Base-by-base conservation (phyloP, 2,888 invertebrate genomes). In the Synanthedon formicaeformis region DNA sequence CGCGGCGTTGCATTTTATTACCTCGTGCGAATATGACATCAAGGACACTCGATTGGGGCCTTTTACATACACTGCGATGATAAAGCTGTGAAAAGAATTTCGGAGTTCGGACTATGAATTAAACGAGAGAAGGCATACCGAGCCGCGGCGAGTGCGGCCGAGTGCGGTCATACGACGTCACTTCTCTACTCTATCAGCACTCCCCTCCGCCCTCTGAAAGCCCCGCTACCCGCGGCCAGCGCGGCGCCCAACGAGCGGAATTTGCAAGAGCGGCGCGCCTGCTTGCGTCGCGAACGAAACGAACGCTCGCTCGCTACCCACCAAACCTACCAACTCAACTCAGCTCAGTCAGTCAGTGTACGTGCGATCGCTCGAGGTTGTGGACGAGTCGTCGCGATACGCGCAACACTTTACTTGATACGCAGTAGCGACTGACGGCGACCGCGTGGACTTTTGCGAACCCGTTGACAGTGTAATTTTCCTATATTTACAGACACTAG, bases 171-270 rank as follows among this genome's bases (percentile, higher is more conserved):
- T 70, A 77, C 78, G 75, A 74, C 77, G 75, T 71, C 73, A 74
- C 77, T 74, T 67, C 70, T 76, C 70, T 78, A 81, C 70, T 76
- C 70, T 79, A 18, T 34, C 79, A 76, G 77, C 67, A 69, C 67
- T 69, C 71, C 65, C 72, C 73, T 68, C 71, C 68, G 71, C 71
- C 66, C 71, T 66, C 68, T 64, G 63, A 58, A 57, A 63, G 64
- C 55, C 54, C 56, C 53, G 56, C 58, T 59, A 56, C 56, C 54
- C 56, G 56, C 70, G 55, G 64, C 67, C 69, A 68, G 70, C 75
- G 68, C 74, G 73, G 75, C 80, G 73, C 80, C 81, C 70, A 74
- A 76, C 78, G 71, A 78, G 80, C 82, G 79, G 84, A 87, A 81
- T 86, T 81, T 67, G 72, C 76, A 75, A 75, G 73, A 71, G 81